Base-by-base conservation (phyloP, 2,888 invertebrate species). In the Drosophila affinis region DNA sequence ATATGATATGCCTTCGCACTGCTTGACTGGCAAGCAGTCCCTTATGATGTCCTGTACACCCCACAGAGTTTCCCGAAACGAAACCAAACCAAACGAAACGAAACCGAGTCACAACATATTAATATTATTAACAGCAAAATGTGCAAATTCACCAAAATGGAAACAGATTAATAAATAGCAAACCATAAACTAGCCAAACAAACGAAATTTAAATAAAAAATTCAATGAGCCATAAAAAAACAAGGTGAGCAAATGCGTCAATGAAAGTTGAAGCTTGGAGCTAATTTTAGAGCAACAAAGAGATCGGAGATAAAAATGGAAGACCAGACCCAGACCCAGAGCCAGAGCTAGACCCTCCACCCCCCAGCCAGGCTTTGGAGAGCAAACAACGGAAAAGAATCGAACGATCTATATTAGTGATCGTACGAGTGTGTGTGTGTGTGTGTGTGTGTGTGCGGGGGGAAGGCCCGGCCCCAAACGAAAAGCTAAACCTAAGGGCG, bases 191-290 rank as follows among this genome's bases (percentile, higher is more conserved):
- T 46, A 58, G 32, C 27, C 65, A 49, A 53, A 32, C 52, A 57
- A 53, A 67, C 47, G 9, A 17, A 56, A 71, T 69, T 61, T 69
- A 12, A 69, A 69, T 72, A 65, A 7, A 14, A 59, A 65, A 59
- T 69, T 68, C 57, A 72, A 75, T 48, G 58, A 48, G 49, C 62
- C 53, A 63, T 68, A 47, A 62, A 61, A 69, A 78, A 85, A 87
- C 88, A 85, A 87, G 82, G 82, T 82, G 82, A 82, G 68, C 87
- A 75, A 87, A 82, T 87, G 79, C 82, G 82, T 82, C 82, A 87
- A 82, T 82, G 87, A 87, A 87, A 87, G 87, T 87, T 77, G 61
- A 83, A 84, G 85, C 85, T 77, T 61, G 39, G 10, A 12, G 52
- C 69, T 78, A 81, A 84, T 69, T 84, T 56, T 67, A 84, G 62